Base-by-base conservation (phyloP, 2,888 invertebrate species). In the Thecocarcelia acutangulata region DNA sequence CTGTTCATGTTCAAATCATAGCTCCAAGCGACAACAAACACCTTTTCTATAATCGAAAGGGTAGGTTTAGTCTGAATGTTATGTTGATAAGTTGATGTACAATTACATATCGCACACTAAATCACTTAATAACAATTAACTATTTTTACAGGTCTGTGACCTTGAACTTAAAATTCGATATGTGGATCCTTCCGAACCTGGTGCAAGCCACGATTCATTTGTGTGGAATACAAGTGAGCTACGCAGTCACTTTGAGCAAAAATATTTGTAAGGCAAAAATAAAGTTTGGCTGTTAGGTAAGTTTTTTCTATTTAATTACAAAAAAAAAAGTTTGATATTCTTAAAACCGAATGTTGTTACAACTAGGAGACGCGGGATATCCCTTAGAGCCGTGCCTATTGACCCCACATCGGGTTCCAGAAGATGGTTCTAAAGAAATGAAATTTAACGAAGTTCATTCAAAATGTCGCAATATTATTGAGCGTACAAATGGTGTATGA, bases 191-290 rank as follows among this genome's bases (percentile, higher is more conserved):
- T 46, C 46, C n/a, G 24, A 46, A 2, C 61, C 24, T 61, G 61
- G 44, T 28, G 61, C 44, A 28, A 46, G 61, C 19, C 61, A 59
- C 17, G 44, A 61, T 15, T 61, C 61, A 0, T 61, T 61, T 44
- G 17, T 61, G 12, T 61, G 61, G 61, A 61, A 46, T n/a, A 46
- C 46, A 15, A 63, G 48, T 8, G 63, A 44, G 11, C 24, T 48
- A 28, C n/a, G 21, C n/a, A 61, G 24, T 15, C 44, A 52, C n/a
- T 52, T 52, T 28, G 28, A 52, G n/a, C 52, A 52, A 12, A 46
- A 46, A 15, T 46, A 46, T 17, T 46, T 46, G 9, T 17, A 15
- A 17, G 46, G 15, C 9, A 8, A 33, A 3, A 33, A 3, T 8
- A 33, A 33, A 33, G 3, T 33, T 33, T 33, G 33, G 4, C 17